Evolutionary conservation across 2,888 invertebrate genomes (phyloP).

Genomic region (Tachina lurida): DNA sequence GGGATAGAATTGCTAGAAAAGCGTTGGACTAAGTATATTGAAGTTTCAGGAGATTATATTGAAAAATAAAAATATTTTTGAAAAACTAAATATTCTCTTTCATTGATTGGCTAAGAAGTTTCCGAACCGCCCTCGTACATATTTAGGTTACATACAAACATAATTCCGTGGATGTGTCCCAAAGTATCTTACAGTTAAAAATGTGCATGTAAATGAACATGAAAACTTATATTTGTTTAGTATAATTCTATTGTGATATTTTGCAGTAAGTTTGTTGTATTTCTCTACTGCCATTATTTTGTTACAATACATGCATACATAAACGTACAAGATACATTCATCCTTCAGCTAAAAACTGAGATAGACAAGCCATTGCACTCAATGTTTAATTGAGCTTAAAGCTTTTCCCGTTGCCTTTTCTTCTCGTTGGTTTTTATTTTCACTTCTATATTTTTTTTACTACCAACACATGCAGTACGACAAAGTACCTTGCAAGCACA

Average conservation of each 20-base stretch:
- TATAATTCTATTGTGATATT: slow-evolving; percentile 24
- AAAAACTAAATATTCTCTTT: no score
- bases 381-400: slow-evolving; percentile 65
- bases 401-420: slow-evolving; percentile 50
- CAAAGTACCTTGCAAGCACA: neutral
- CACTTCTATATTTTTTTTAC: slow-evolving; percentile 16
- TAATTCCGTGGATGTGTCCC: no score
- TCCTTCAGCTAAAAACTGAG: slow-evolving; percentile 41
- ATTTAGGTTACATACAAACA: no score
- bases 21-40: no score
- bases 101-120: no score
- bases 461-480: slow-evolving; percentile 9
- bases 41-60: no score
- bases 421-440: slow-evolving; percentile 3
- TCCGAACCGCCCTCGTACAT: no score
- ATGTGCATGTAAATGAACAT: neutral
- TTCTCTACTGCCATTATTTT: slow-evolving; percentile 28
- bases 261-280: slow-evolving; percentile 1
- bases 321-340: neutral
- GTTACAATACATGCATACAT: slow-evolving; percentile 21
- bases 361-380: slow-evolving; percentile 61
- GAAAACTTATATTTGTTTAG: slow-evolving; percentile 5
- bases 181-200: neutral
- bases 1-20: no score
- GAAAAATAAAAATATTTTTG: no score